Evolutionary conservation across 64 coral and sea anemone species (phyloP).

Genomic region (Stichodactyla mertensii): DNA sequence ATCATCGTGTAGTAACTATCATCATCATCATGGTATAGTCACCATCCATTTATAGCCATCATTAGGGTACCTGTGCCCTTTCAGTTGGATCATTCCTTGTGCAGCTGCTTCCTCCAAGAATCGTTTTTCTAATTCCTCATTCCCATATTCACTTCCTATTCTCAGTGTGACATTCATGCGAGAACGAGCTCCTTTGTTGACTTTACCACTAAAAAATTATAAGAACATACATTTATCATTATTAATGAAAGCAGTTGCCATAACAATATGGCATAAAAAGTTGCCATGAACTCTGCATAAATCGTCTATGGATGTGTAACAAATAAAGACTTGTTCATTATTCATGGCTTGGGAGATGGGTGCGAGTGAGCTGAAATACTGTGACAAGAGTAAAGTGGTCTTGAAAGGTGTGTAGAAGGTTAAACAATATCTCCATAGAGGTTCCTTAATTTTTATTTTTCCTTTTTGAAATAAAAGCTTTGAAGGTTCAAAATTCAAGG

Average conservation of each 20-base stretch:
- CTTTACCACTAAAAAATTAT: conserved; percentile 43
- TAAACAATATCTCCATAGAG: too few species aligned
- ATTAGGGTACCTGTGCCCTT: conserved; percentile 79
- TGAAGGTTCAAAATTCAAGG: too few species aligned
- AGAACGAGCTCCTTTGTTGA: conserved; percentile 70
- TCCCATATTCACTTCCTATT: conserved; percentile 46
- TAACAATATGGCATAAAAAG: too few species aligned
- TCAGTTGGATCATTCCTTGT: conserved; percentile 81
- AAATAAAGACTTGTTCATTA: too few species aligned
- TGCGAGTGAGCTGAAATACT: too few species aligned
- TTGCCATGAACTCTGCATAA: too few species aligned
- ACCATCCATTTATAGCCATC: neutral
- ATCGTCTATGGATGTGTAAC: too few species aligned
- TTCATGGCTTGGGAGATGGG: too few species aligned
- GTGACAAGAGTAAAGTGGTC: too few species aligned
- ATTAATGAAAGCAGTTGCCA: neutral
- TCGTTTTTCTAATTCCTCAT: conserved; percentile 86
- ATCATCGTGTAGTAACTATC: neutral
- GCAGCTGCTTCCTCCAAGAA: conserved; percentile 69
- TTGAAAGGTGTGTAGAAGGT: too few species aligned
- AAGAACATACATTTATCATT: neutral
- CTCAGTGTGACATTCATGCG: conserved; percentile 80
- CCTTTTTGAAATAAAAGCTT: too few species aligned
- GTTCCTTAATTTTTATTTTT: too few species aligned
- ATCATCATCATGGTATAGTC: neutral